These are phyloP conservation scores for Pseudotriccus pelzelni DNA, from an alignment of 2,797 vertebrate genomes.

Conservation along the genomic window DNA sequence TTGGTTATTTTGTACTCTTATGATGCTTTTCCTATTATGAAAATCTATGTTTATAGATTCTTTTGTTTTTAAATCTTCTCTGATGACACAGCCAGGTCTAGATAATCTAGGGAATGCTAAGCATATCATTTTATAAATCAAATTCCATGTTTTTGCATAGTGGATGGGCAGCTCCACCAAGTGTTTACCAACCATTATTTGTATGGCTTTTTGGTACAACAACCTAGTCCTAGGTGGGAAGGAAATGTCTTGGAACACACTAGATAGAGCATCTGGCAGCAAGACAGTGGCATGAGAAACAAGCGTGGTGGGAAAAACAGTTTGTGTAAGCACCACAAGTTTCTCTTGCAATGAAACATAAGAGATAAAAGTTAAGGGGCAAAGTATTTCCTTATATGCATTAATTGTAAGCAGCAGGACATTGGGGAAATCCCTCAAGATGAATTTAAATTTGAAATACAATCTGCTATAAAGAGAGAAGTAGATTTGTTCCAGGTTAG, in stretches of 20 bases:
- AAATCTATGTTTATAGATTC: background rate
- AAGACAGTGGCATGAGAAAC: background rate
- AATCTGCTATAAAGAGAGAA: background rate
- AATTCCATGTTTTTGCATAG: background rate
- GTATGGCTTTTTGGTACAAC: background rate
- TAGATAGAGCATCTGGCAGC: background rate
- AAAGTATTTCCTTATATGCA: background rate
- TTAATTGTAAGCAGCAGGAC: background rate
- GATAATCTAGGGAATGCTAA: background rate
- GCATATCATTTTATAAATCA: background rate
- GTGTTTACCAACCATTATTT: background rate
- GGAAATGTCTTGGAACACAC: background rate
- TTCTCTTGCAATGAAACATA: background rate
- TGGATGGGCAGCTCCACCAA: conserved; percentile 18
- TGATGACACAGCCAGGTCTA: background rate
- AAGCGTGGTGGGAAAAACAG: background rate
- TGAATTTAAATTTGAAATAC: background rate
- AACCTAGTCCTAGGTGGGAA: background rate
- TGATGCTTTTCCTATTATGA: background rate
- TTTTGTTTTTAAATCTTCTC: background rate
- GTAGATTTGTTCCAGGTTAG: background rate
- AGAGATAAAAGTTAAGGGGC: background rate
- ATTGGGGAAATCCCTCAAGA: background rate
- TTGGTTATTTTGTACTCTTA: background rate
- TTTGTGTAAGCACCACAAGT: background rate